phyloP scores from a whole-genome alignment of 2,797 vertebrate genomes.

The Poecilia picta region DNA sequence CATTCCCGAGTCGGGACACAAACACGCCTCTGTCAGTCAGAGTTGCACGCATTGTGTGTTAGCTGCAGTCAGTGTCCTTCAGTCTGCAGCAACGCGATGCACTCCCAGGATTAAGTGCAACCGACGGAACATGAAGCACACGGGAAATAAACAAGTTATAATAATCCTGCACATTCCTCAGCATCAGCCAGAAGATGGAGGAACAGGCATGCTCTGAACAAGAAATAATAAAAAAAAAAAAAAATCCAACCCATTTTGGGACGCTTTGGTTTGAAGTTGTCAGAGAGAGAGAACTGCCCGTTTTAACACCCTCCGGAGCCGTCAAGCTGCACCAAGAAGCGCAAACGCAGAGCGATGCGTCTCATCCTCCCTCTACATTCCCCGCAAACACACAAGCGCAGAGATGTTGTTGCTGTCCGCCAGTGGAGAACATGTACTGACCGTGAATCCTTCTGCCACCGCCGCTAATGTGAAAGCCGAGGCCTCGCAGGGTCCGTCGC shows the following conservation, averaged over 20 bases:
- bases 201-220: background rate
- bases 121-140: conserved; percentile 31
- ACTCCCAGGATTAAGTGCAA: conserved; percentile 23
- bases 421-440: conserved; percentile 50
- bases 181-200: conserved; percentile 60
- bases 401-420: conserved; percentile 51
- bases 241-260: background rate
- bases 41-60: conserved; percentile 16
- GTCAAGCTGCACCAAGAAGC: conserved; percentile 25
- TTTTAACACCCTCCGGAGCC: conserved; percentile 30
- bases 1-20: conserved; percentile 37
- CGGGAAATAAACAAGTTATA: conserved; percentile 57
- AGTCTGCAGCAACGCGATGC: conserved; percentile 30
- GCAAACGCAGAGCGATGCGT: conserved; percentile 38
- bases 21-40: conserved; percentile 46
- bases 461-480: conserved; percentile 36
- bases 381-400: background rate
- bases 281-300: conserved; percentile 19
- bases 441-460: conserved; percentile 45
- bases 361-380: conserved; percentile 16
- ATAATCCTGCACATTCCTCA: conserved; percentile 76
- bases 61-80: conserved; percentile 33
- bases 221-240: background rate
- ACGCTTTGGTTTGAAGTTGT: conserved; percentile 42
- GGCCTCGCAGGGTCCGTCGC: conserved; percentile 56